A percentile compares a stretch with the other conserved stretches of the same genome.
Evolutionary conservation across 2,797 vertebrate genomes (phyloP).

Genomic region (Pseudocheirus occidentalis): DNA sequence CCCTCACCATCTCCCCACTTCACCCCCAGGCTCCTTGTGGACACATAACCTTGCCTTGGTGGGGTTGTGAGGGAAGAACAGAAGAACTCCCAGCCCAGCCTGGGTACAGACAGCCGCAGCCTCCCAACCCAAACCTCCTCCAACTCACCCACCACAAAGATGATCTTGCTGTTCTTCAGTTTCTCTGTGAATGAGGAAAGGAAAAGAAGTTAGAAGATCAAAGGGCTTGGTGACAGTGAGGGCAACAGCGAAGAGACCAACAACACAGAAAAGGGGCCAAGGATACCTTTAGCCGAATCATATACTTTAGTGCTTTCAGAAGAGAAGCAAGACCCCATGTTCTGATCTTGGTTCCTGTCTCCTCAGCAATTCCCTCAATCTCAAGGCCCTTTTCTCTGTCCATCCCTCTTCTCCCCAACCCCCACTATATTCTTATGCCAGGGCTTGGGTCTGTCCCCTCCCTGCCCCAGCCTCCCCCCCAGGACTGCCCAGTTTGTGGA

Average conservation of each 20-base stretch:
- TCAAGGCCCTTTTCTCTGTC: neutral
- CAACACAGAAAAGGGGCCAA: neutral
- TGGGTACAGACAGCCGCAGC: neutral
- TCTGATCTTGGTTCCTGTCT: conserved; percentile 19
- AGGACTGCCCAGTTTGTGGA: conserved; percentile 21
- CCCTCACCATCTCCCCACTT: neutral
- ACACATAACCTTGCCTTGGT: too few relatives aligned
- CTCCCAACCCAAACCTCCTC: neutral
- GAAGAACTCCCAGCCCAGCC: neutral
- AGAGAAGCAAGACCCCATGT: conserved; percentile 58
- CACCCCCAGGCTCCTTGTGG: neutral
- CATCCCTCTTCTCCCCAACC: neutral
- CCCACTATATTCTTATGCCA: neutral
- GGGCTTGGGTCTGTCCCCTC: neutral
- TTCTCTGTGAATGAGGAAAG: conserved; percentile 89
- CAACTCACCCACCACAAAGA: conserved; percentile 98
- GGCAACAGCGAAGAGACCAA: neutral
- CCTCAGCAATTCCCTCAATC: accelerated
- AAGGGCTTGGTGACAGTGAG: neutral
- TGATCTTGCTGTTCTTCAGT: conserved; percentile 96
- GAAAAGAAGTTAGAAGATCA: neutral
- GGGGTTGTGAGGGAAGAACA: neutral
- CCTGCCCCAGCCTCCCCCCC: conserved; percentile 12
- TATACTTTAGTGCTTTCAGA: accelerated
- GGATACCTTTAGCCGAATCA: neutral